Base-by-base conservation (phyloP, 2,888 invertebrate species). In the Micoletzkya japonica region DNA sequence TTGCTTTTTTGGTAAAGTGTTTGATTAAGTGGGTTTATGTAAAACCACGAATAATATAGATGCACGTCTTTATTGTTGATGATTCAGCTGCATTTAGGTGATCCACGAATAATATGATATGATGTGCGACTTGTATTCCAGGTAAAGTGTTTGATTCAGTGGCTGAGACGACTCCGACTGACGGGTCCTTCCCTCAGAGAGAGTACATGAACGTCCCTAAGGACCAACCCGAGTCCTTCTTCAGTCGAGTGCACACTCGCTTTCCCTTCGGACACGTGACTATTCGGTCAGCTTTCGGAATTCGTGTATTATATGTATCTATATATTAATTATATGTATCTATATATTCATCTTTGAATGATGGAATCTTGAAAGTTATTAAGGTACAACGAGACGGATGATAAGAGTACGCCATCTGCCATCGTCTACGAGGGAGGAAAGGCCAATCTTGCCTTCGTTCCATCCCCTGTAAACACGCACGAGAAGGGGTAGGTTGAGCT, bases 191-290 rank as follows among this genome's bases (percentile, higher is more conserved):
- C n/a, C n/a, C n/a, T n/a, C n/a, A n/a, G n/a, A 26, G 36, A 7
- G 59, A 59, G 1, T 59, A 50, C n/a, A 63, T 49, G 50, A 63
- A 63, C n/a, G 50, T 63, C 0, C 49, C 32, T 1, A 36, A 63
- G 50, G 1, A 20, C 4, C 17, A 24, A 20, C 2, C 49, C 4
- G 32, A 30, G 3, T 24, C 26, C 37, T 59, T 59, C 28, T 39
- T 39, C 37, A 37, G 39, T 28, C 59, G 59, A 4, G 44, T 28
- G 4, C 59, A 37, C 10, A 30, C 17, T 24, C 44, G 44, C 20
- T 44, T 44, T 20, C 28, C 7, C 17, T 30, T 57, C 26, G 32
- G 7, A 32, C 10, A 28, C 4, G 4, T 26, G 4, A 14, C 17
- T 4, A 57, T 26, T 30, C 4, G 30, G 57, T 14, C 10, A 32